Evolutionary conservation across 2,888 invertebrate genomes (phyloP).

Genomic region (Pyrrhia umbra): DNA sequence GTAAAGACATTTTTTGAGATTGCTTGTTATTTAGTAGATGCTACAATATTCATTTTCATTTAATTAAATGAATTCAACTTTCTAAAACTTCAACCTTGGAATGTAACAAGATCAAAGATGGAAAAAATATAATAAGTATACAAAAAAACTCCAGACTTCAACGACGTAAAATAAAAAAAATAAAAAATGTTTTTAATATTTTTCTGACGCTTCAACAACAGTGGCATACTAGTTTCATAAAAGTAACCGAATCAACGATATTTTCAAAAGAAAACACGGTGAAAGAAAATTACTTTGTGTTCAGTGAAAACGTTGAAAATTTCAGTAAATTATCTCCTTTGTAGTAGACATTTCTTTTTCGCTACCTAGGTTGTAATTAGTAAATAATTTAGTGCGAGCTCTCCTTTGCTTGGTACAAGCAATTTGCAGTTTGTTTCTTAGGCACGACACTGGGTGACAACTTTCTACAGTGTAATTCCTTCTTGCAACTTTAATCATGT

Average conservation of each 20-base stretch:
- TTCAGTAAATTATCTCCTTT: constrained; percentile 36
- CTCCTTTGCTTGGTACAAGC: constrained; percentile 9
- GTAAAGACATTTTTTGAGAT: too few species aligned
- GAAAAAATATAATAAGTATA: too few species aligned
- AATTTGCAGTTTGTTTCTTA: constrained; percentile 39
- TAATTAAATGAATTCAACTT: too few species aligned
- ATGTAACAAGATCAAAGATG: too few species aligned
- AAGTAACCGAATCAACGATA: neutral
- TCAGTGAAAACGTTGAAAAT: constrained; percentile 8
- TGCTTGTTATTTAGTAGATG: too few species aligned
- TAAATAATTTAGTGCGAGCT: constrained; percentile 34
- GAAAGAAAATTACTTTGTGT: constrained; percentile 23
- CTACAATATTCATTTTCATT: too few species aligned
- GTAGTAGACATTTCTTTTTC: constrained; percentile 26
- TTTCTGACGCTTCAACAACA: neutral
- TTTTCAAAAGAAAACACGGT: constrained; percentile 19
- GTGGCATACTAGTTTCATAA: neutral
- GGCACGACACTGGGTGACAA: constrained; percentile 21
- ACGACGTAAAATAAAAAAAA: too few species aligned
- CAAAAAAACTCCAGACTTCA: too few species aligned
- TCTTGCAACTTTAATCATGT: constrained; percentile 11
- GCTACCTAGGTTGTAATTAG: constrained; percentile 50
- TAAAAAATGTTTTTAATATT: too few species aligned
- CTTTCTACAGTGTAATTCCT: constrained; percentile 14
- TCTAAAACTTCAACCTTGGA: too few species aligned